Evolutionary conservation across 1,140 invertebrate genomes (phyloP), one percentile per base, ranked within the genome.

Genomic region (Arctopsyche grandis): DNA sequence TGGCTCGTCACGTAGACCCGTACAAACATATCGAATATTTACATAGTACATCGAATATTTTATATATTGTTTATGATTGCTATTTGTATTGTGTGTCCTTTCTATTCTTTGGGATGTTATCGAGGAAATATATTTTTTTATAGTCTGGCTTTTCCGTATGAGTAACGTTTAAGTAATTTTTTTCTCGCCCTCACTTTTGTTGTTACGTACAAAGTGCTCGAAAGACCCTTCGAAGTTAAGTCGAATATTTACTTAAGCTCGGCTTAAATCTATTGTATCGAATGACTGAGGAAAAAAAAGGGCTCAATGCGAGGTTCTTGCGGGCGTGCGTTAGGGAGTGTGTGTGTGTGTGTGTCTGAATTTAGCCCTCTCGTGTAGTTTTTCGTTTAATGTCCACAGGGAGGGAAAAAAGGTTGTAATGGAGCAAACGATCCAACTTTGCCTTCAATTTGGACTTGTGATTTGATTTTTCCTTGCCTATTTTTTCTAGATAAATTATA

Each of bases 201-300:
- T 38, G 29, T 38, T 38, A 38, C 29, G 29, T 7, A 38, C 29
- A 38, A 38, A 38, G 29, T 38, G 29, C 48, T 52, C 48, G 10
- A 52, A 16, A 14, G 16, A 52, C 48, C 48, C 48, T 38, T 38
- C 29, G 29, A 38, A 38, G 29, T 38, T 38, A 52, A 52, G 48
- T 52, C 16, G 48, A 52, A 52, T 52, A 52, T 52, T 52, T 52
- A 52, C 48, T 52, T 52, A 52, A 52, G 48, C 48, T 52, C 48
- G 48, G 48, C 48, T 52, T 52, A 52, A 52, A 52, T 52, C 48
- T 12, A 52, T 52, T 52, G 48, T 52, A 52, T 52, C 48, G 48
- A n/a, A n/a, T n/a, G 48, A 52, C 3, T 14, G 48, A 52, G 48
- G 12, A 52, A 52, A 52, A 46, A 46, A 52, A 16, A 52, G 12